Percentiles rank a stretch among this genome's conserved stretches.
These are phyloP conservation scores for Papilio aristodemus DNA, from an alignment of 1,140 invertebrate genomes.

Conservation along the genomic window DNA sequence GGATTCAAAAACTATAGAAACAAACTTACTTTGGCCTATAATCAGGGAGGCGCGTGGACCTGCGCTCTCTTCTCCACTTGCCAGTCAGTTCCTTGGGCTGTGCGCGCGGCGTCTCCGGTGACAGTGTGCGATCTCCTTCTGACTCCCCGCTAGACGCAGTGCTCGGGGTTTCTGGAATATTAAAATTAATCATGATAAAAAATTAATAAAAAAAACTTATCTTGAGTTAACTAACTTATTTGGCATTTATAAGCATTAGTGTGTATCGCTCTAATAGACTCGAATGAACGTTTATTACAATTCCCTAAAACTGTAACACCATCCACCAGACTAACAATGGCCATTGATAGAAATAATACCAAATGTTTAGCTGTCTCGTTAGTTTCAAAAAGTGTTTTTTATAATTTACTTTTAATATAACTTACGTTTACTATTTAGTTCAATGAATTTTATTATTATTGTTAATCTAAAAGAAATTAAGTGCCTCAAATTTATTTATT, in stretches of 20 bases:
- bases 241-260: too few relatives aligned
- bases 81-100: slow-evolving; percentile 83
- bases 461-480: too few relatives aligned
- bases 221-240: too few relatives aligned
- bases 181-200: slow-evolving; percentile 32
- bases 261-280: background rate
- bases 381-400: too few relatives aligned
- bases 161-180: slow-evolving; percentile 72
- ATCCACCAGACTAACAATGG: too few relatives aligned
- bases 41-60: slow-evolving; percentile 71
- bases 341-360: too few relatives aligned
- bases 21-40: slow-evolving; percentile 70
- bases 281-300: too few relatives aligned
- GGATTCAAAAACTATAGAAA: background rate
- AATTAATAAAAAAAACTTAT: slow-evolving; percentile 38
- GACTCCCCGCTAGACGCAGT: slow-evolving; percentile 76
- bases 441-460: too few relatives aligned
- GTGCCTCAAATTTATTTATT: too few relatives aligned
- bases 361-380: too few relatives aligned
- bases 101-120: slow-evolving; percentile 61
- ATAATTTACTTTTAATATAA: too few relatives aligned
- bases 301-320: too few relatives aligned
- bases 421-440: background rate
- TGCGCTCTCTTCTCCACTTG: slow-evolving; percentile 84
- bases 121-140: slow-evolving; percentile 68